Evolutionary conservation across 2,888 invertebrate genomes (phyloP), one percentile per base, ranked within the genome.

Genomic region (Hedya salicella): DNA sequence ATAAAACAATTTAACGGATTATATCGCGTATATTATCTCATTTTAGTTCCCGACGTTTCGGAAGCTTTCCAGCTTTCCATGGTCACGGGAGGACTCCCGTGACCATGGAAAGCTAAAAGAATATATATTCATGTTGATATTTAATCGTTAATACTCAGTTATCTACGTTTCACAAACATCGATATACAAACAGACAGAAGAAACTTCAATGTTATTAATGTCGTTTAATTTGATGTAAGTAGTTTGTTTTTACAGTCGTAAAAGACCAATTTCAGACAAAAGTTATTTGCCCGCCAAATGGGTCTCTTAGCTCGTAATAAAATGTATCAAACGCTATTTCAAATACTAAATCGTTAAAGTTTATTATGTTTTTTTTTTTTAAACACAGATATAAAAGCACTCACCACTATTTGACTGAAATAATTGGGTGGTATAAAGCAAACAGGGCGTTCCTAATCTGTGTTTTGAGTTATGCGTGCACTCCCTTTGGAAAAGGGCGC

Each of bases 391-490:
- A n/a, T 59, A 63, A 49, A 46, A 48, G 44, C 25, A 40, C 32
- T 32, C 30, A 9, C n/a, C 44, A 53, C 63, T 30, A 52, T 61
- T 68, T 70, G 60, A 62, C 67, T 69, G 62, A 57, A 65, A 44
- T 59, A 63, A 70, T 76, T 76, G 72, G 71, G 73, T 70, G 74
- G 75, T 75, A 75, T 75, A 60, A 64, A 53, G 72, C 70, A 71
- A 75, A 73, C 69, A 73, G 69, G 60, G 68, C 70, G 40, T 39
- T 16, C 63, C 75, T 86, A 85, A 87, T 86, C 86, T 87, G 79
- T 81, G 79, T 77, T 83, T 83, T 86, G 86, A 87, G 81, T 87
- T 83, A 89, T 89, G 84, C 77, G 73, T 78, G 75, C 80, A 70
- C 78, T 77, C 84, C 83, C 79, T 74, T 69, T 54, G 66, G 71